Evolutionary conservation across 1,140 invertebrate species (phyloP).

Genomic region (Sarcophaga bullata): DNA sequence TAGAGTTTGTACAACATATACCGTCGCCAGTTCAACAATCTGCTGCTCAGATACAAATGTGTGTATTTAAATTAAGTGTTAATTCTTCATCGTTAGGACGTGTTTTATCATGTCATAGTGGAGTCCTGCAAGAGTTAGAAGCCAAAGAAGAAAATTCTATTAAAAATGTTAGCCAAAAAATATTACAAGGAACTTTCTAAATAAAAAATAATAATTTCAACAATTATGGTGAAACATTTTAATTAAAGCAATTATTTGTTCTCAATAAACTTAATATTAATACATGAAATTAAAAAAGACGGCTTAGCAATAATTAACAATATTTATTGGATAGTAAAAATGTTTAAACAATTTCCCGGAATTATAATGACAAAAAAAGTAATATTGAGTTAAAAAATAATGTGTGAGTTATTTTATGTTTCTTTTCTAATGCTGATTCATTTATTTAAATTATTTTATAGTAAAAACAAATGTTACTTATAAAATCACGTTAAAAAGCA

Average conservation of each 20-base stretch:
- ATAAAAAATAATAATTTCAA: not conserved
- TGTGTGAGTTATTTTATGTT: no score
- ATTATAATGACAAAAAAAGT: no score
- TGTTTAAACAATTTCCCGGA: no score
- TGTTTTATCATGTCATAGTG: slow-evolving; percentile 45
- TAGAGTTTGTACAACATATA: slow-evolving; percentile 41
- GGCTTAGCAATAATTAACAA: no score
- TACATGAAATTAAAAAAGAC: no score
- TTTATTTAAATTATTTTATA: not conserved
- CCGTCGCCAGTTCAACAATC: slow-evolving; percentile 42
- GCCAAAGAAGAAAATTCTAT: slow-evolving; percentile 43
- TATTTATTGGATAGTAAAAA: no score
- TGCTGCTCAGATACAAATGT: slow-evolving; percentile 40
- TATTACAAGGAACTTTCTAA: slow-evolving; percentile 46
- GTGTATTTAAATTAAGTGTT: slow-evolving; percentile 43
- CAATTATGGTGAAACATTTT: not conserved
- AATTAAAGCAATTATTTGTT: not conserved
- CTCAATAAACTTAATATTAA: no score
- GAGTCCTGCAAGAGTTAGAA: slow-evolving; percentile 45
- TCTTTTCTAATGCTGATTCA: no score
- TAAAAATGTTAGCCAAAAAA: slow-evolving; percentile 42
- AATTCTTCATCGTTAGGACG: slow-evolving; percentile 42
- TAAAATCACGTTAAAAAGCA: not conserved
- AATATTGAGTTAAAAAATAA: no score
- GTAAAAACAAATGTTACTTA: not conserved